Conservation (phyloP, 2,113 vertebrate species). For the Salvelinus alpinus region DNA sequence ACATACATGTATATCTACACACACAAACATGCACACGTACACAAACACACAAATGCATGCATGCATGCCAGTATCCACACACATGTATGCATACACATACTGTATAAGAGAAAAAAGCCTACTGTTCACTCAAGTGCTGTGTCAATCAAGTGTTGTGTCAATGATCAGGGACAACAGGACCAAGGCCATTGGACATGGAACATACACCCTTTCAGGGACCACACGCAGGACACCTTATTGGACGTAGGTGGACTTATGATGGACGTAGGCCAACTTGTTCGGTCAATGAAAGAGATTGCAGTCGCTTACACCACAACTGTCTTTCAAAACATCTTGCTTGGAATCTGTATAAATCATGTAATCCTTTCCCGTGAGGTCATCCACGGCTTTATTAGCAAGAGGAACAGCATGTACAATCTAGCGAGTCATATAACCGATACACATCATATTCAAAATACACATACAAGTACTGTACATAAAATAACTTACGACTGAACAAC, state of each 20-base stretch:
- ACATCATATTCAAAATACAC: background rate
- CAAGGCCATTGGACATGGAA: background rate
- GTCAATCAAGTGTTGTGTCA: too few relatives aligned
- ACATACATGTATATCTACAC: slow-evolving; percentile 1
- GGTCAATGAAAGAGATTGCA: background rate
- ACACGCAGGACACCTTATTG: slow-evolving; percentile 7
- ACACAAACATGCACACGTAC: background rate
- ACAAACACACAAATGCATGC: slow-evolving; percentile 19
- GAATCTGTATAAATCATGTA: background rate
- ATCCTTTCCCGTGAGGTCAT: slow-evolving; percentile 31
- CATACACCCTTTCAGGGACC: slow-evolving; percentile 29
- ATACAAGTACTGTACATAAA: slow-evolving; percentile 8
- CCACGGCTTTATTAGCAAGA: slow-evolving; percentile 24
- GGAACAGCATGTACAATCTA: slow-evolving; percentile 30
- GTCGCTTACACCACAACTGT: background rate
- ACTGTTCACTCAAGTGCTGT: background rate
- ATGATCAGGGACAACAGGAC: too few relatives aligned
- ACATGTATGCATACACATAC: background rate
- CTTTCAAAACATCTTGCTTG: too few relatives aligned
- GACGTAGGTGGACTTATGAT: slow-evolving; percentile 10
- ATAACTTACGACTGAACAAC: background rate
- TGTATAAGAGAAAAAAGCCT: background rate
- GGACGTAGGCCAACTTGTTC: slow-evolving; percentile 1
- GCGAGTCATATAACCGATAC: slow-evolving; percentile 21
- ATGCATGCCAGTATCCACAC: slow-evolving; percentile 20